A percentile compares a stretch with the other conserved stretches of the same genome.
These are phyloP conservation scores for Lamproptera curius DNA, from an alignment of 2,888 invertebrate species.

Conservation along the genomic window DNA sequence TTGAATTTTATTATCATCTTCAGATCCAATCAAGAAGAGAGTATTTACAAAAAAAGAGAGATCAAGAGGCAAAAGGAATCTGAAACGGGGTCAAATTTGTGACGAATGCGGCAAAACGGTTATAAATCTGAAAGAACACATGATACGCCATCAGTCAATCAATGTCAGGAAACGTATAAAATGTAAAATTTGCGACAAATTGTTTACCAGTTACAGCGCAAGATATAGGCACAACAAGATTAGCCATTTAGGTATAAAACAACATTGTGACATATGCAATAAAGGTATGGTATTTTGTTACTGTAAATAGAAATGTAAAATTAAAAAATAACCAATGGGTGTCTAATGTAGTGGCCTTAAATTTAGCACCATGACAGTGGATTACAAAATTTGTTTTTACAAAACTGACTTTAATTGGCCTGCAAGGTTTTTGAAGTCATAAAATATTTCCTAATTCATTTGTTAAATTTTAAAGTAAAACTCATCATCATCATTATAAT, in stretches of 20 bases:
- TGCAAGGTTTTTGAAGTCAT: no score
- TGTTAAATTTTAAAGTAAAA: no score
- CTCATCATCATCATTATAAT: no score
- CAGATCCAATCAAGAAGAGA: slow-evolving; percentile 31
- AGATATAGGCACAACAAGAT: slow-evolving; percentile 48
- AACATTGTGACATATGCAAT: slow-evolving; percentile 55
- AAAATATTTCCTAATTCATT: no score
- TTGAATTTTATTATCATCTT: slow-evolving; percentile 9
- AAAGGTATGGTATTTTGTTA: no score
- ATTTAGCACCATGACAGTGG: no score
- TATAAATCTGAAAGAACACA: slow-evolving; percentile 46
- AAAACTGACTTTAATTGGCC: no score
- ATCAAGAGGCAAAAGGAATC: slow-evolving; percentile 28
- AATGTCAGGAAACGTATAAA: slow-evolving; percentile 34
- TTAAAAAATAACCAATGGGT: no score
- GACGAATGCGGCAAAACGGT: slow-evolving; percentile 59
- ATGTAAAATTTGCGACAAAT: slow-evolving; percentile 52
- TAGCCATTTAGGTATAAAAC: slow-evolving; percentile 54
- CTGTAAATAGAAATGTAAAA: no score
- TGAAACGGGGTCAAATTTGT: slow-evolving; percentile 41
- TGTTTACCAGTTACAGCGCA: slow-evolving; percentile 40
- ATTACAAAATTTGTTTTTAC: no score
- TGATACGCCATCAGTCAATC: slow-evolving; percentile 38
- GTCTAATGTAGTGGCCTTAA: no score
- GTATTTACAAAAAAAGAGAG: slow-evolving; percentile 27